These are phyloP conservation scores for Syngnathus scovelli DNA, from an alignment of 2,113 vertebrate species.

Conservation along the genomic window DNA sequence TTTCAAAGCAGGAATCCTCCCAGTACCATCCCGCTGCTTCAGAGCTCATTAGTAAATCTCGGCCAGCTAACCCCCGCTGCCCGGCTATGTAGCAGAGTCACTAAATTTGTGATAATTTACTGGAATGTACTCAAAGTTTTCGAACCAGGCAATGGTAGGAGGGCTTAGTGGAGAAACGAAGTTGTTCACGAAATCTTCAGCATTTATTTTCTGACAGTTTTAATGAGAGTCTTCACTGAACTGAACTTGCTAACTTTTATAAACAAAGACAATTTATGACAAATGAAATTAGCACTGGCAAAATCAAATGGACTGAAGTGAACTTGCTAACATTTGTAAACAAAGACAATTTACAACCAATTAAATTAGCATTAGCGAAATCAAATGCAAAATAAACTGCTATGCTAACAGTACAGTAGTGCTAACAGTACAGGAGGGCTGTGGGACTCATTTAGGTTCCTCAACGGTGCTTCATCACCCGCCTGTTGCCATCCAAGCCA, in stretches of 20 bases:
- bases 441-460: conserved; percentile 65
- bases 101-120: not conserved
- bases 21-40: conserved; percentile 6
- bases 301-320: too few relatives aligned
- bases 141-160: not conserved
- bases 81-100: not conserved
- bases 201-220: too few relatives aligned
- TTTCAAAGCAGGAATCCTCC: not conserved
- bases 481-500: conserved; percentile 64
- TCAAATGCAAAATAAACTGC: not conserved
- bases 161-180: not conserved
- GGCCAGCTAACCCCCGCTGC: not conserved
- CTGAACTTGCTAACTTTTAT: not conserved
- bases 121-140: not conserved
- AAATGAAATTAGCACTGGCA: too few relatives aligned
- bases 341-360: too few relatives aligned
- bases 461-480: conserved; percentile 63
- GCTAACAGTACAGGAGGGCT: conserved; percentile 36
- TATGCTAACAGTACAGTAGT: conserved; percentile 12
- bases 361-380: too few relatives aligned
- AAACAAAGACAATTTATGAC: not conserved
- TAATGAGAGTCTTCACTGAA: too few relatives aligned
- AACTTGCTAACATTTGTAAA: not conserved
- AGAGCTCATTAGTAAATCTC: conserved; percentile 7
- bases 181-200: not conserved